Evolutionary conservation across 2,797 vertebrate genomes (phyloP).

Genomic region (Schizothorax lantsangensis): DNA sequence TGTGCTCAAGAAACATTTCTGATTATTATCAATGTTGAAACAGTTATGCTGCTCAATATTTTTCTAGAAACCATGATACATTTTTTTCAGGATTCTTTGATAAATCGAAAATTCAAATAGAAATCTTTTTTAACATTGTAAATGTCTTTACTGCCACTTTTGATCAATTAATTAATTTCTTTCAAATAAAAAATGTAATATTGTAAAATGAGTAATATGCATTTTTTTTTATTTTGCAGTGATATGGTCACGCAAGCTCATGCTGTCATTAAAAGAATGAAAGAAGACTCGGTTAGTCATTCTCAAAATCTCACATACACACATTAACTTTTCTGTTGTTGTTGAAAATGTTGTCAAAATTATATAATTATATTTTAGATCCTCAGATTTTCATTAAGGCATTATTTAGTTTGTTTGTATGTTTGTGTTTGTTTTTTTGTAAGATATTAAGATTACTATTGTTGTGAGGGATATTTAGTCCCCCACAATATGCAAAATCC

Average conservation of each 20-base stretch:
- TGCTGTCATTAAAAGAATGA: slow-evolving; percentile 50
- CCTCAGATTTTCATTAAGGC: background rate
- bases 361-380: background rate
- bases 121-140: background rate
- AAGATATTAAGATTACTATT: background rate
- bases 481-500: background rate
- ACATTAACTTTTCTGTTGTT: slow-evolving; percentile 8
- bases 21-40: background rate
- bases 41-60: background rate
- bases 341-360: background rate
- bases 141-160: background rate
- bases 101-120: background rate
- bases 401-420: background rate
- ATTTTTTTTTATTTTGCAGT: slow-evolving; percentile 25
- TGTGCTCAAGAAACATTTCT: too few species aligned
- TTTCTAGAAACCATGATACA: background rate
- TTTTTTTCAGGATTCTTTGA: background rate
- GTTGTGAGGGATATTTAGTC: slow-evolving; percentile 4
- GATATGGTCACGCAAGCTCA: slow-evolving; percentile 49
- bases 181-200: background rate
- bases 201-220: background rate
- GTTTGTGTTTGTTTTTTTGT: background rate
- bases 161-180: background rate
- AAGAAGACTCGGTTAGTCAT: slow-evolving; percentile 47
- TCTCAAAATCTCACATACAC: slow-evolving; percentile 4